Base-by-base conservation (phyloP, 1,140 invertebrate genomes). In the Scaptomyza hsui region DNA sequence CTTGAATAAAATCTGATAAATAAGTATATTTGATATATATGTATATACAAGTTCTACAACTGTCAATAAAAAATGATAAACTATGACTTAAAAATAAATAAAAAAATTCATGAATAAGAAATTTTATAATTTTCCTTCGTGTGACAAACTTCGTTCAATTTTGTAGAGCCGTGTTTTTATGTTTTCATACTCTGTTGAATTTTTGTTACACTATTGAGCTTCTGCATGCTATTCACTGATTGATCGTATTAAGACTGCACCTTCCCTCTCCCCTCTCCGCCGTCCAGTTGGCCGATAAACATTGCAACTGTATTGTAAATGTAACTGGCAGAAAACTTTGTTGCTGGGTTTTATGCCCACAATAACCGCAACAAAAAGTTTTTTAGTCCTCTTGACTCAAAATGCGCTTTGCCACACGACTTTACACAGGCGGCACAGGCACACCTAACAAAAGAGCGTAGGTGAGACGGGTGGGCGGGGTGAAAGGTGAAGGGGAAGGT, bases 321-420 rank as follows among this genome's bases (percentile, higher is more conserved):
- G 57, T 35, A 48, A 62, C 41, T 56, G 61, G 29, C 24, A 49
- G 67, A 55, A 29, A 80, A 79, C 80, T 65, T 69, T 83, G 80
- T 85, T 49, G 72, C 44, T 51, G 37, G 37, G 53, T 82, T 74
- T 72, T 60, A 65, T 49, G 61, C 79, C 67, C 52, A 70, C 51
- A 83, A 69, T 63, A 76, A 64, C 56, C 59, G 47, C 80, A 80
- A 73, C 72, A 72, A 62, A 83, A 83, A 85, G 19, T 79, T 29
- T 85, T 75, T 76, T 67, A 69, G 62, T 64, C 65, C 72, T 63
- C 75, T 68, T 83, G 75, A 64, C 75, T 83, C 52, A 65, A 85
- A 83, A 69, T 73, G 60, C 47, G 76, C 80, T 64, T 51, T 61
- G 75, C 71, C 75, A 59, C 75, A 63, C 65, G 60, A 57, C 74